A percentile compares a stretch with the other conserved stretches of the same genome.
Evolutionary conservation across 30 jellyfish, hydroid and myxozoan genomes (phyloP).

Genomic region (Aurelia aurita): DNA sequence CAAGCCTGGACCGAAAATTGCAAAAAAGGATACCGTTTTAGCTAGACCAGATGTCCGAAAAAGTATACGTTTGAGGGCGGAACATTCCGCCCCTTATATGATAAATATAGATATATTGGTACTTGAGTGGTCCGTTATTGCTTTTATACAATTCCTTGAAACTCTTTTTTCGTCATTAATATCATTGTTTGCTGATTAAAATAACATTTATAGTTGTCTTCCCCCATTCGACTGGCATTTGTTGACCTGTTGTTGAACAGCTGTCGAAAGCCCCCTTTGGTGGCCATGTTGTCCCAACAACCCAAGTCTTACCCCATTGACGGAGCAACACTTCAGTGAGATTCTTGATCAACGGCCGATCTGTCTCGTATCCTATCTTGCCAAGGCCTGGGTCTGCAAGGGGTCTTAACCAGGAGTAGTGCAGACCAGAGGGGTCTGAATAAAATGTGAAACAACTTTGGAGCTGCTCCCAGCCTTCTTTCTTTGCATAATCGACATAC

Average conservation of each 20-base stretch:
- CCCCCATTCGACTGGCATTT: conserved; percentile 61
- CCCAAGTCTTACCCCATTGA: conserved; percentile 67
- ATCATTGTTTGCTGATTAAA: conserved; percentile 30
- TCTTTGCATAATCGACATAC: conserved; percentile 45
- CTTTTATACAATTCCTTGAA: no score
- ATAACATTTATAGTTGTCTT: conserved; percentile 58
- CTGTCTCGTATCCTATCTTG: conserved; percentile 45
- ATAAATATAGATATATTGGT: no score
- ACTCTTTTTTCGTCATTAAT: no score
- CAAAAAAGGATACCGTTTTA: no score
- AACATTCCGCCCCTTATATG: no score
- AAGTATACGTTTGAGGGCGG: no score
- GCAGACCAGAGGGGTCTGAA: conserved; percentile 35
- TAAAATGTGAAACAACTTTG: conserved; percentile 61
- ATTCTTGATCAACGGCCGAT: conserved; percentile 37
- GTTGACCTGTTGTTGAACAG: conserved; percentile 52
- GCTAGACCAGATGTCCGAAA: no score
- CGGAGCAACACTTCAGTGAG: conserved; percentile 60
- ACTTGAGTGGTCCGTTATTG: no score
- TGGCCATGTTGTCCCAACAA: conserved; percentile 54
- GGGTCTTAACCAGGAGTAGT: conserved; percentile 70
- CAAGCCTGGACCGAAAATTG: no score
- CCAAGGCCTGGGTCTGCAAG: conserved; percentile 56
- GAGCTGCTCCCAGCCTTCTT: conserved; percentile 51
- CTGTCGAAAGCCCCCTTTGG: conserved; percentile 56